Base-by-base conservation (phyloP, 2,888 invertebrate genomes). In the Helobdella robusta region DNA sequence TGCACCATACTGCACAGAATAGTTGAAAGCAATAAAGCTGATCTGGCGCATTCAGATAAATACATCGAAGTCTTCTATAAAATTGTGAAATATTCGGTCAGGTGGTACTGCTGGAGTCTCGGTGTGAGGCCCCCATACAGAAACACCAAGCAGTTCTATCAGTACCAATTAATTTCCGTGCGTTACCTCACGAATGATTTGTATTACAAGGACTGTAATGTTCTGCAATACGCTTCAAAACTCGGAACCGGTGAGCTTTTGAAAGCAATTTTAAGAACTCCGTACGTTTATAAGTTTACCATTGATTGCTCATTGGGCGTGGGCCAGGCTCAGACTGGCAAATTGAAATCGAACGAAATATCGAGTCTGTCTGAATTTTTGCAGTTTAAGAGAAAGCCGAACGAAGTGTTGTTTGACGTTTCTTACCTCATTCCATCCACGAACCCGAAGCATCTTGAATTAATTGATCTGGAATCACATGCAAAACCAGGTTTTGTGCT, bases 171-270 rank as follows among this genome's bases (percentile, higher is more conserved):
- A 3, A 54, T 50, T 8, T 64, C 64, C 1, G 64, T 65, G 30
- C 46, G 64, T 8, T 28, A 48, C 25, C 40, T 67, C 18, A 67
- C 67, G 2, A 65, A 59, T 2, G 44, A 30, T 8, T 40, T 67
- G 25, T 64, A 46, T 56, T 60, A 59, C 46, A 23, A 65, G 0
- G 40, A 48, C 18, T 48, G 59, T 35, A 67, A 67, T 18, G 64
- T 59, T 11, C 54, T 67, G 6, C 67, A 67, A 40, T 67, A 64
- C 64, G 67, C 67, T 8, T 59, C 64, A 28, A 32, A 48, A 36
- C 25, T 35, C n/a, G 67, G 67, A 3, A 62, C 67, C 28, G 35
- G 48, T 8, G n/a, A 25, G 3, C 60, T 67, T 3, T 32, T 67
- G 2, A 59, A 64, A 28, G 64, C 30, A n/a, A 67, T 67, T 20